Evolutionary conservation across 2,797 vertebrate genomes (phyloP).

Genomic region (Chanos chanos): DNA sequence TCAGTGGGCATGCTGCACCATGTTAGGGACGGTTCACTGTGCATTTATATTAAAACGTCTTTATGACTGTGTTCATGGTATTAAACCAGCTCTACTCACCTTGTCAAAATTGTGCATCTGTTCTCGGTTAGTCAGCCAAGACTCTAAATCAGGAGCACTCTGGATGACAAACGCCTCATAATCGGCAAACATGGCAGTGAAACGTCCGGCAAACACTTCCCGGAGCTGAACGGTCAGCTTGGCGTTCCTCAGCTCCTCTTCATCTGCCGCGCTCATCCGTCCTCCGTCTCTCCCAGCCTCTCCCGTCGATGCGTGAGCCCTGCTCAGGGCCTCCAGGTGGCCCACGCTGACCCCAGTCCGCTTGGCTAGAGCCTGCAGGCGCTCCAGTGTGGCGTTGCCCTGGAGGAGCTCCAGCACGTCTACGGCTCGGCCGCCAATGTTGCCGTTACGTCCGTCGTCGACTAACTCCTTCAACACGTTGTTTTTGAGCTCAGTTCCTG

Average conservation of each 20-base stretch:
- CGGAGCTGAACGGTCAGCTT: conserved; percentile 91
- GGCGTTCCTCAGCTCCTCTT: conserved; percentile 80
- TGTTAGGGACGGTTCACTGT: too few relatives aligned
- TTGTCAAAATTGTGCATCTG: conserved; percentile 96
- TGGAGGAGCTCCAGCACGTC: conserved; percentile 87
- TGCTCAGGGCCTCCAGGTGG: conserved; percentile 70
- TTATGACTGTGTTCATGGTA: neutral
- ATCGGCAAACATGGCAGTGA: conserved; percentile 88
- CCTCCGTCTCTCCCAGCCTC: conserved; percentile 54
- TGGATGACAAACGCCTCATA: conserved; percentile 96
- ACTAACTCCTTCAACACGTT: conserved; percentile 85
- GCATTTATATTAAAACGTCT: too few relatives aligned
- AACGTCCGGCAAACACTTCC: conserved; percentile 91
- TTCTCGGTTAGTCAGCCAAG: conserved; percentile 93
- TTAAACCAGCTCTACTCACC: conserved; percentile 64
- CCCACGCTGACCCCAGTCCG: conserved; percentile 82
- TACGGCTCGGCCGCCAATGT: conserved; percentile 79
- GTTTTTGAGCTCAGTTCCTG: conserved; percentile 70
- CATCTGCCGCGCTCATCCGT: conserved; percentile 66
- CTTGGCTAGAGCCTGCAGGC: conserved; percentile 82
- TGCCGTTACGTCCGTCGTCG: conserved; percentile 92
- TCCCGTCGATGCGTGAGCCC: conserved; percentile 60
- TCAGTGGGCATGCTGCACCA: too few relatives aligned
- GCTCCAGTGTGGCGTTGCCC: conserved; percentile 85
- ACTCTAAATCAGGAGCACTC: conserved; percentile 87